Evolutionary conservation across 1,140 invertebrate species (phyloP).

Genomic region (Drosophila suzukii): DNA sequence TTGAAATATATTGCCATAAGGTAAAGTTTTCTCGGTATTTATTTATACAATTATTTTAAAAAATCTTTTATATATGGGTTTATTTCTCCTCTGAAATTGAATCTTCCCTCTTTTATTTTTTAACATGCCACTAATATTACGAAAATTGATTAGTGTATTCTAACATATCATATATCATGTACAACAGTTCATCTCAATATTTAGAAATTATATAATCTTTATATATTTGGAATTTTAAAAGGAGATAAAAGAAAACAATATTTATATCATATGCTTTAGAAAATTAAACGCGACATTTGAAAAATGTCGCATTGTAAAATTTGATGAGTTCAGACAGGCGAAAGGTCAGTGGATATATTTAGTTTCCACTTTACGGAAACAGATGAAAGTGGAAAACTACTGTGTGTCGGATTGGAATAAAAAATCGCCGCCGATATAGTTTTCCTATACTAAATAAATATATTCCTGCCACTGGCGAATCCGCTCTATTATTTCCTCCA

Average conservation of each 20-base stretch:
- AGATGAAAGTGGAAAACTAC: neutral
- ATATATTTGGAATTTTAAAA: no score
- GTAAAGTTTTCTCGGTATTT: neutral
- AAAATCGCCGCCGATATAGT: constrained; percentile 8
- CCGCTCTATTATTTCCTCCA: constrained; percentile 17
- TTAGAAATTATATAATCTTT: no score
- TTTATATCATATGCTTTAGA: no score
- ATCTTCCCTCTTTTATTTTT: no score
- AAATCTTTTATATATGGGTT: no score
- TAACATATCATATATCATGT: no score
- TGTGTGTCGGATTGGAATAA: neutral
- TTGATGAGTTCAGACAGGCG: neutral
- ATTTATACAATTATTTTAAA: no score
- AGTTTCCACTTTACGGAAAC: neutral
- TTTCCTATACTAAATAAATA: constrained; percentile 18
- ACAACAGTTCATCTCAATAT: no score
- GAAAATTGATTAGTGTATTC: no score
- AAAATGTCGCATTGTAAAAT: neutral
- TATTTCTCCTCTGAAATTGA: no score
- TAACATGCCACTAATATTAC: no score
- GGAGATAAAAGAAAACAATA: no score
- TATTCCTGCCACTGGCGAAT: constrained; percentile 12
- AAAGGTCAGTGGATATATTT: constrained; percentile 1
- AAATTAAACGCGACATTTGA: neutral
- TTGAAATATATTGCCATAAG: constrained; percentile 8